Evolutionary conservation across 1,140 invertebrate species (phyloP).

Genomic region (Drosophila lacteicornis): DNA sequence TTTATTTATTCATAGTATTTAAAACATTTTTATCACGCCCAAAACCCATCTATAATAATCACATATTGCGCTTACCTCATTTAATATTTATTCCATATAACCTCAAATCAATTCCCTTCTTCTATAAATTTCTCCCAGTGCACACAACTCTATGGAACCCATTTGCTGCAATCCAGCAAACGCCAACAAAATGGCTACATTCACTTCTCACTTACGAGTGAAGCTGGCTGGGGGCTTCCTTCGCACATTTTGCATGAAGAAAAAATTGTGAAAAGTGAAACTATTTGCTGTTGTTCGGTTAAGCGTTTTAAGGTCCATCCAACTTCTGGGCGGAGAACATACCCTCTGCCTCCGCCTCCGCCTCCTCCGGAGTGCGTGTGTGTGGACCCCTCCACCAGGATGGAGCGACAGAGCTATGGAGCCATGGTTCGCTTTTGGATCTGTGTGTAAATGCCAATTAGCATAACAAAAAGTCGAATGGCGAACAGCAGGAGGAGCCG

Average conservation of each 20-base stretch:
- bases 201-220: conserved; percentile 63
- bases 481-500: conserved; percentile 6
- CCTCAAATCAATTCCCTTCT: too few relatives aligned
- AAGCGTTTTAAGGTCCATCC: conserved; percentile 77
- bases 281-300: conserved; percentile 77
- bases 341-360: too few relatives aligned
- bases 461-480: conserved; percentile 71
- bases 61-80: not conserved
- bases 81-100: not conserved
- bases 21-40: not conserved
- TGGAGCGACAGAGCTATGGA: conserved; percentile 19
- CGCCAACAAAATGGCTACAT: conserved; percentile 75
- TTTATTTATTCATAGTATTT: too few relatives aligned
- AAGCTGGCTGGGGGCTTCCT: conserved; percentile 47
- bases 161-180: conserved; percentile 45
- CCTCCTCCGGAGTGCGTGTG: conserved; percentile 11
- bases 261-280: conserved; percentile 66
- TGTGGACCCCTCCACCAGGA: conserved; percentile 16
- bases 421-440: conserved; percentile 33
- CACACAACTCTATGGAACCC: conserved; percentile 33
- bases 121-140: not conserved
- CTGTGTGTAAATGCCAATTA: conserved; percentile 76
- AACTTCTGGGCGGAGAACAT: conserved; percentile 20
- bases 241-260: conserved; percentile 56
- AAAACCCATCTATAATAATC: not conserved